Conservation (phyloP, 2,797 vertebrate genomes). For the Sciaenops ocellatus region DNA sequence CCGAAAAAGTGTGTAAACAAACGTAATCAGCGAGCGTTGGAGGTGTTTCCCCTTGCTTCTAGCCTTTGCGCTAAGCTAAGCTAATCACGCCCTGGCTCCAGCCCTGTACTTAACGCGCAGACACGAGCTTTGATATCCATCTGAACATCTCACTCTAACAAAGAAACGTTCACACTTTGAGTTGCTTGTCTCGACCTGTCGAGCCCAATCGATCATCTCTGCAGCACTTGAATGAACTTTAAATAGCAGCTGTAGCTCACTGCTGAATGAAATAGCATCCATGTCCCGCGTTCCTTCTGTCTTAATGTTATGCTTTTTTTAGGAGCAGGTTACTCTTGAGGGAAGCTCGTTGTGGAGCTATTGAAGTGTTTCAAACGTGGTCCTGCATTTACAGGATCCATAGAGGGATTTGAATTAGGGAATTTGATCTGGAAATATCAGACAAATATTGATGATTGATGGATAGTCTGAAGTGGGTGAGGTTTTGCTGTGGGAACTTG, state of each 20-base stretch:
- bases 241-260: slow-evolving; percentile 21
- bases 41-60: neutral
- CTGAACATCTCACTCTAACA: too few relatives aligned
- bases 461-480: neutral
- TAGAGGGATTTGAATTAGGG: neutral
- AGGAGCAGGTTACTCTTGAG: neutral
- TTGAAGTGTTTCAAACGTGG: neutral
- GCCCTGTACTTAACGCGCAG: too few relatives aligned
- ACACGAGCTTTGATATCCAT: too few relatives aligned
- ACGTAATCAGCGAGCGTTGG: too few relatives aligned
- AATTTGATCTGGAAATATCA: neutral
- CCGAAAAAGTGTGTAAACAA: too few relatives aligned
- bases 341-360: neutral
- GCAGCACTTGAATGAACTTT: slow-evolving; percentile 24
- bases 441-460: neutral
- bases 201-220: neutral
- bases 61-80: slow-evolving; percentile 3
- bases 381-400: neutral
- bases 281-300: neutral
- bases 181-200: too few relatives aligned
- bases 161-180: too few relatives aligned
- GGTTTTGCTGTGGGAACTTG: neutral
- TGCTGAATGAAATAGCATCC: slow-evolving; percentile 15
- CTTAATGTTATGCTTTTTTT: slow-evolving; percentile 13
- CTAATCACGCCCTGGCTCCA: neutral